A percentile compares a stretch with the other conserved stretches of the same genome.
These are phyloP conservation scores for Cotesia glomerata DNA, from an alignment of 1,140 invertebrate genomes.

Conservation along the genomic window DNA sequence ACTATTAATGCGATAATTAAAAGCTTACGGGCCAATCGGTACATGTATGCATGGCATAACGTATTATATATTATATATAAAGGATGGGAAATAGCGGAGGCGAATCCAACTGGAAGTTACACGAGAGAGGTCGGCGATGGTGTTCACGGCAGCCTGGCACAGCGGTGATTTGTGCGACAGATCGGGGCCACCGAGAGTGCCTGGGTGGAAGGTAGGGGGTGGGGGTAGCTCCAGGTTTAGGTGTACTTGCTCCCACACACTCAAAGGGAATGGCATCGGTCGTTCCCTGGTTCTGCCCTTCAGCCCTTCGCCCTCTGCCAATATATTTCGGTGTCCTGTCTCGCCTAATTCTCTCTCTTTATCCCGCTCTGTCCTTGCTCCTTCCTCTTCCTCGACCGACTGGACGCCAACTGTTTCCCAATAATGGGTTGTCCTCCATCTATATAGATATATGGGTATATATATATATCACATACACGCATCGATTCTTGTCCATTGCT, in stretches of 20 bases:
- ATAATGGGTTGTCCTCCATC: conserved; percentile 27
- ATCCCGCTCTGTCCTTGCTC: conserved; percentile 12
- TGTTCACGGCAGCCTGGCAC: conserved; percentile 25
- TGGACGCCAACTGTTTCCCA: conserved; percentile 37
- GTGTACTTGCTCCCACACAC: not conserved
- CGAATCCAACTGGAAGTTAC: conserved; percentile 1
- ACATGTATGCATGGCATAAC: not conserved
- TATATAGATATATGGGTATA: conserved; percentile 23
- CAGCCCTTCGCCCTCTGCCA: no score
- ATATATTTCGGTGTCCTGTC: no score
- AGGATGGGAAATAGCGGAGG: not conserved
- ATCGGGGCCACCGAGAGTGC: conserved; percentile 34
- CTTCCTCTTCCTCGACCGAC: not conserved
- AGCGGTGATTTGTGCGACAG: conserved; percentile 39
- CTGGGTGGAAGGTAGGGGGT: no score
- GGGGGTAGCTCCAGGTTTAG: no score
- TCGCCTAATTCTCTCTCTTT: not conserved
- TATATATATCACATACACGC: conserved; percentile 32
- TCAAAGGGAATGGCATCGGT: not conserved
- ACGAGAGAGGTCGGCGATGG: conserved; percentile 10
- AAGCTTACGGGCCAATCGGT: not conserved
- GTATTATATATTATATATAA: not conserved
- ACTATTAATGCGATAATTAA: conserved; percentile 24
- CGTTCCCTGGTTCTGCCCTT: not conserved
- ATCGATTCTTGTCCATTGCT: not conserved